Percentiles rank a stretch among this genome's conserved stretches.
Conservation (phyloP, 2,113 vertebrate genomes). For the sheep (Ovis aries) region DNA sequence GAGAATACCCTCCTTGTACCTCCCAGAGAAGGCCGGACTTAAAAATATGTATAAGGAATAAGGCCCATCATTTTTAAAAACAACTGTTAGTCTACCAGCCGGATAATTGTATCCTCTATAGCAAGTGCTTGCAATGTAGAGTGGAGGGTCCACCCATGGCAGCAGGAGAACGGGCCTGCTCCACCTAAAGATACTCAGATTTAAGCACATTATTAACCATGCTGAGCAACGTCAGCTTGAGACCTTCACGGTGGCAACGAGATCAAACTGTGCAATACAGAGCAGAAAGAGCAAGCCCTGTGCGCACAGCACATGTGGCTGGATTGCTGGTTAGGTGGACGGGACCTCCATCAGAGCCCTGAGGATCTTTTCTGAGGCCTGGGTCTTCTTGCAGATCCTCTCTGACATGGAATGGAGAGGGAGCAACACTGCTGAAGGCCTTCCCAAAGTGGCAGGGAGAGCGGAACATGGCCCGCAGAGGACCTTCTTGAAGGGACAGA, state of each 20-base stretch:
- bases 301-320: rapidly evolving
- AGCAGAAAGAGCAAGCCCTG: background rate
- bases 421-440: background rate
- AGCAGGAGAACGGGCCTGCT: rapidly evolving
- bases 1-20: background rate
- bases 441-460: background rate
- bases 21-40: background rate
- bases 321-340: background rate
- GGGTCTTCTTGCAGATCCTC: background rate
- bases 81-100: background rate
- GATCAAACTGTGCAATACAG: background rate
- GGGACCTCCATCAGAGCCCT: background rate
- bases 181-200: background rate
- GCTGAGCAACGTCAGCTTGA: background rate
- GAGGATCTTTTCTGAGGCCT: background rate
- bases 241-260: background rate
- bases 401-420: background rate
- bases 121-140: background rate
- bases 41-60: background rate
- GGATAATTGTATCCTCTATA: background rate
- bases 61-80: background rate
- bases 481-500: background rate
- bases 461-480: too few relatives aligned
- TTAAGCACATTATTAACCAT: background rate
- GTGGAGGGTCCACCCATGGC: rapidly evolving